Conservation (phyloP, 1,140 invertebrate genomes). For the Pogonomyrmex barbatus region DNA sequence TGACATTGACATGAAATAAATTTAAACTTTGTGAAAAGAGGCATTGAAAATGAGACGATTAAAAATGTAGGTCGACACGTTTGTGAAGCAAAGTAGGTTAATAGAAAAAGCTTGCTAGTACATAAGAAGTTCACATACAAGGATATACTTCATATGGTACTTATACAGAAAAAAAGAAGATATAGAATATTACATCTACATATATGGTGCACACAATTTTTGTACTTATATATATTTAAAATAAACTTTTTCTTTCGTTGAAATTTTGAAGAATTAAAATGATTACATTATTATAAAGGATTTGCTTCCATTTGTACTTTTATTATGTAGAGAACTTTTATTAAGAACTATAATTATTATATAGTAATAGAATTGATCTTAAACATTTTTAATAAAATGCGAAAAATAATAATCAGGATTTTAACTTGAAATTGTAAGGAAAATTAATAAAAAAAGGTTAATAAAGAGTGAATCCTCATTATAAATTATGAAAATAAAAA, state of each 20-base stretch:
- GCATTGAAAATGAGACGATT: conserved; percentile 50
- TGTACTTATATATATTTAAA: neutral
- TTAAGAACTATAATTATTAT: neutral
- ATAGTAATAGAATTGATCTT: neutral
- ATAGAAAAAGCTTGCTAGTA: conserved; percentile 42
- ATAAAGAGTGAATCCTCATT: neutral
- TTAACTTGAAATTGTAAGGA: neutral
- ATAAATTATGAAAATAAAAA: neutral
- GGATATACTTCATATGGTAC: neutral
- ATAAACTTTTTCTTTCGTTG: neutral
- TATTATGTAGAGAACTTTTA: neutral
- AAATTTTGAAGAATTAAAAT: neutral
- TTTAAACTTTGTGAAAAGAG: conserved; percentile 40
- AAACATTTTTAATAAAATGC: neutral
- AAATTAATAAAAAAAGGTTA: neutral
- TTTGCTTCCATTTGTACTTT: neutral
- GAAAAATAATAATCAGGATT: neutral
- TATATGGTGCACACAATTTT: neutral
- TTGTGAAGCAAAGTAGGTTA: conserved; percentile 44
- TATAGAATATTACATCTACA: neutral
- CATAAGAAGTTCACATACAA: conserved; percentile 25
- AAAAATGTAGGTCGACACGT: conserved; percentile 55
- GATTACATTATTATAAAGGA: neutral
- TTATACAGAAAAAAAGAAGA: neutral
- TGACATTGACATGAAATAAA: conserved; percentile 28